Evolutionary conservation across 2,888 invertebrate species (phyloP).

Genomic region (Ditula angustiorana): DNA sequence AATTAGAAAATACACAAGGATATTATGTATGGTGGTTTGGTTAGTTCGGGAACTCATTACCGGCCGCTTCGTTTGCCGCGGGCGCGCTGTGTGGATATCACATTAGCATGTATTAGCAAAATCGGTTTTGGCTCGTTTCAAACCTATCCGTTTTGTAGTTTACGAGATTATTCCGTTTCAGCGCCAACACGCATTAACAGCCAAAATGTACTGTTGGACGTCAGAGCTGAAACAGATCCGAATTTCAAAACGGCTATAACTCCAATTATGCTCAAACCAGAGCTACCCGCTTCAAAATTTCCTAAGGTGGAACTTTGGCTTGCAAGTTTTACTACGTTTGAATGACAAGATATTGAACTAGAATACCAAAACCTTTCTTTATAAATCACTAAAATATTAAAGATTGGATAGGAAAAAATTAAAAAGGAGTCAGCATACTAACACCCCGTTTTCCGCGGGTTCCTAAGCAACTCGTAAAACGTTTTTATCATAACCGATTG

Average conservation of each 20-base stretch:
- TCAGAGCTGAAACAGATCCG: neutral
- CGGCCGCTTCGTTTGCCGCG: neutral
- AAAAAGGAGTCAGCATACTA: too few species aligned
- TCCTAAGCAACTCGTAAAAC: neutral
- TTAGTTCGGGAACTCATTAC: neutral
- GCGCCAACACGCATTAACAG: neutral
- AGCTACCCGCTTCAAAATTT: too few species aligned
- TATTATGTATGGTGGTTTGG: neutral
- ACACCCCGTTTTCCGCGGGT: too few species aligned
- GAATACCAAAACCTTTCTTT: too few species aligned
- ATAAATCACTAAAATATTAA: too few species aligned
- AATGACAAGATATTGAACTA: too few species aligned
- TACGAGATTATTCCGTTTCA: neutral
- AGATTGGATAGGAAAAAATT: too few species aligned
- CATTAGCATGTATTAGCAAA: neutral
- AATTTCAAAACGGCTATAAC: too few species aligned
- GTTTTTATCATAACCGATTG: neutral
- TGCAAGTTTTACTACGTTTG: too few species aligned
- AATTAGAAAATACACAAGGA: too few species aligned
- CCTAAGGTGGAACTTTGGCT: too few species aligned
- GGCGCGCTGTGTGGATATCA: neutral
- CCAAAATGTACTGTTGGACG: neutral
- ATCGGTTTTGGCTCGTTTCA: constrained; percentile 8
- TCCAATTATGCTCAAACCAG: too few species aligned
- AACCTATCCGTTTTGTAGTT: neutral